phyloP scores from a whole-genome alignment of 1,140 invertebrate genomes.

The Microplitis demolitor region DNA sequence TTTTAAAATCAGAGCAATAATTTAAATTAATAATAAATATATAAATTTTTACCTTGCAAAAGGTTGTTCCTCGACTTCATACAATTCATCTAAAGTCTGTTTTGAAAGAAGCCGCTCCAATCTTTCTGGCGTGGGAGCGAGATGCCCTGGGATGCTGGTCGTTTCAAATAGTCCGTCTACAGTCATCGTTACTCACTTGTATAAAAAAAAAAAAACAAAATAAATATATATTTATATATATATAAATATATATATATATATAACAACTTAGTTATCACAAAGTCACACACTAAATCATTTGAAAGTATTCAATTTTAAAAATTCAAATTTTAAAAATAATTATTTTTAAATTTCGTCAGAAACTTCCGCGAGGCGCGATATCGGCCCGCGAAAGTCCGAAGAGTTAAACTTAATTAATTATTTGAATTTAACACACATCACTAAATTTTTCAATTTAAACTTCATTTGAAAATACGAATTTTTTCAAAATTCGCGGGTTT shows the following conservation, averaged over 20 bases:
- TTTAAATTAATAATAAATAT: not conserved
- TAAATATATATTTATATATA: too few relatives aligned
- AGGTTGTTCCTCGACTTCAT: constrained; percentile 63
- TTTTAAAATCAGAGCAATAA: too few relatives aligned
- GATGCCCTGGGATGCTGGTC: constrained; percentile 60
- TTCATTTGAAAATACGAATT: too few relatives aligned
- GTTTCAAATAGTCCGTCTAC: constrained; percentile 57
- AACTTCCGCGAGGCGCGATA: not conserved
- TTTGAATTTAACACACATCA: constrained; percentile 19
- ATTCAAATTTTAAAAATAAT: too few relatives aligned
- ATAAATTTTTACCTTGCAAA: constrained; percentile 58
- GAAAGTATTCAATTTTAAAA: too few relatives aligned
- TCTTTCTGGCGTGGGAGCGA: constrained; percentile 59
- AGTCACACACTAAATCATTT: too few relatives aligned
- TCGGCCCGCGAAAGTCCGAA: not conserved
- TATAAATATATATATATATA: too few relatives aligned
- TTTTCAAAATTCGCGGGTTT: too few relatives aligned
- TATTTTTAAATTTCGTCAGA: too few relatives aligned
- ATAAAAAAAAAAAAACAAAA: too few relatives aligned
- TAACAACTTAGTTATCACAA: too few relatives aligned
- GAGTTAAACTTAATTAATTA: not conserved
- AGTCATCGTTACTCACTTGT: constrained; percentile 43
- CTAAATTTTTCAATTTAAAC: not conserved
- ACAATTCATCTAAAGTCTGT: constrained; percentile 60
- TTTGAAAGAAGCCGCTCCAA: constrained; percentile 60